Base-by-base conservation (phyloP, 1,140 invertebrate species). In the Radopholus similis region DNA sequence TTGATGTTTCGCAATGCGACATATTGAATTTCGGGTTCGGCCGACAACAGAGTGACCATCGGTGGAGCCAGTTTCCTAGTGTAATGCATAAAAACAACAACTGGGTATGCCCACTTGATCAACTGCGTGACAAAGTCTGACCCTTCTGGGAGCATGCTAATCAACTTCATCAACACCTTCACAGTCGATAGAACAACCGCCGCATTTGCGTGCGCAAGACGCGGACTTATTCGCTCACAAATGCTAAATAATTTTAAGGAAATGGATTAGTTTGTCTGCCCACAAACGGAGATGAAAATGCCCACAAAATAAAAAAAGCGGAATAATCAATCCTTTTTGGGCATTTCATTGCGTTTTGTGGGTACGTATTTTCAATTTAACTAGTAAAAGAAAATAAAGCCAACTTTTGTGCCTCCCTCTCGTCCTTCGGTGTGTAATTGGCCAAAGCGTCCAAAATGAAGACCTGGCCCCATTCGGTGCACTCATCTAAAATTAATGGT, bases 111-210 rank as follows among this genome's bases (percentile, higher is more conserved):
- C n/a, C n/a, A n/a, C 83, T 97, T 95, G 5, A 92, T 92, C 34
- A 98, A 84, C 15, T 91, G 93, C 13, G 88, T 88, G 58, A 97
- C 93, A 83, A 97, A 95, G 80, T 99, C 95, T 15, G 90, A 89
- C 80, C 94, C 91, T 5, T 88, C 88, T 28, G 92, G 89, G 68
- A 99, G 86, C 88, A 97, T 93, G 84, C 98, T 95, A 87, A 99
- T 92, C 64, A 97, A 88, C 83, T 98, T 97, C 92, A 97, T 97
- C 47, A 89, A 84, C 9, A 87, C 91, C 88, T 97, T 98, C 2
- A 99, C 94, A 71, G 96, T 94, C 35, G 93, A 97, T 0, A 99
- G 85, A 1, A 99, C 96, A n/a, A 99, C 96, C 40, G 95, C 96
- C 42, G 96, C 95, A 85, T 99, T 99, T 4, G 96, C 96, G 86